phyloP scores from a whole-genome alignment of 2,888 invertebrate species.

The Maniola hyperantus region DNA sequence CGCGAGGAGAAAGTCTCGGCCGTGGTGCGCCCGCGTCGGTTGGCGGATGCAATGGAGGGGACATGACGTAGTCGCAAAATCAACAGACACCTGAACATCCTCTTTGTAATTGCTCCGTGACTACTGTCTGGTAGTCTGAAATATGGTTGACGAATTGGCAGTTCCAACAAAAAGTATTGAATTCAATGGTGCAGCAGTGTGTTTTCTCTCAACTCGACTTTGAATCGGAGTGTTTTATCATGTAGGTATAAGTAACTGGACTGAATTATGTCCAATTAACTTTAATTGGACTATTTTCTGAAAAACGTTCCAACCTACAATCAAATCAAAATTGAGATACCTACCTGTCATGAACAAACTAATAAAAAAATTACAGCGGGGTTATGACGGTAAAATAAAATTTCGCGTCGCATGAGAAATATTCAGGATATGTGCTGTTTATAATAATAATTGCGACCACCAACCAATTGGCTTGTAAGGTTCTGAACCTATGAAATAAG shows the following conservation, averaged over 20 bases:
- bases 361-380: no score
- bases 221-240: neutral
- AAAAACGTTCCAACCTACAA: no score
- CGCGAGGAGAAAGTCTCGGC: constrained; percentile 82
- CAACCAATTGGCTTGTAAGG: no score
- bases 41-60: constrained; percentile 60
- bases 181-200: neutral
- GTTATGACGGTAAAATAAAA: no score
- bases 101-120: constrained; percentile 33
- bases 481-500: no score
- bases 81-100: constrained; percentile 61
- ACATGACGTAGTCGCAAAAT: constrained; percentile 67
- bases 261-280: no score
- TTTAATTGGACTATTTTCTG: no score
- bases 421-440: no score
- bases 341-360: no score
- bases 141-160: neutral
- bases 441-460: no score
- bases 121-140: constrained; percentile 2
- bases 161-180: neutral
- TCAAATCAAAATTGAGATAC: no score
- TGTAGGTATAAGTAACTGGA: neutral
- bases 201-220: neutral
- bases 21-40: constrained; percentile 73
- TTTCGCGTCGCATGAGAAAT: no score